These are phyloP conservation scores for Calypte anna DNA, from an alignment of 2,113 vertebrate species.

Conservation along the genomic window DNA sequence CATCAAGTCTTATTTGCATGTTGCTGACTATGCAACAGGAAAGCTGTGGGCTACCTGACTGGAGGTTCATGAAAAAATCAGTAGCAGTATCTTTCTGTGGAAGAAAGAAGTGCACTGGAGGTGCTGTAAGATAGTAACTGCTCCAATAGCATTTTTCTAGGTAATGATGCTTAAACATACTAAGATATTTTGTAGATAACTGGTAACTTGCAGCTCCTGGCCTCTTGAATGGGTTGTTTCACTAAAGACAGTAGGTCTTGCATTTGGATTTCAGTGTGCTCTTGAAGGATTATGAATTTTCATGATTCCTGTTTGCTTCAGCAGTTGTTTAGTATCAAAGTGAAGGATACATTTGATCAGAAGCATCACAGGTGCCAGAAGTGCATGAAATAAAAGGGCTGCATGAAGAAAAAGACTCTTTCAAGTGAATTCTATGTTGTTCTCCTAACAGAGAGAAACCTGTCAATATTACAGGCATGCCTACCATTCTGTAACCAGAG, in stretches of 20 bases:
- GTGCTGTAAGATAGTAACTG: not conserved
- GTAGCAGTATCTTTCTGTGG: not conserved
- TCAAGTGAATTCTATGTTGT: not conserved
- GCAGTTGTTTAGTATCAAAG: not conserved
- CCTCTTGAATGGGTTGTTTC: not conserved
- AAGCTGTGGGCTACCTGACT: not conserved
- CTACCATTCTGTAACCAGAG: constrained; percentile 5
- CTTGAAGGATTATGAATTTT: not conserved
- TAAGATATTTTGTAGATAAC: not conserved
- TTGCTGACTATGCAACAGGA: not conserved
- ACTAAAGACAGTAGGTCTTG: not conserved
- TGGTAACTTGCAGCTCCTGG: not conserved
- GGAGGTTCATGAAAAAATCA: not conserved
- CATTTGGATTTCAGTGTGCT: not conserved
- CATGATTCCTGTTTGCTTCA: not conserved
- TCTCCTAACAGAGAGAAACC: not conserved
- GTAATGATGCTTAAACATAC: not conserved
- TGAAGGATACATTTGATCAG: not conserved
- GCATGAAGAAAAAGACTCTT: not conserved
- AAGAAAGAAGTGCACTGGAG: not conserved
- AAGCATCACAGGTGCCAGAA: not conserved
- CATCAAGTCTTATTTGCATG: not conserved
- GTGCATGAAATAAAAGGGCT: constrained; percentile 8
- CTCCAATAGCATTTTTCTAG: not conserved
- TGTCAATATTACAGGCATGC: constrained; percentile 19